Conservation (phyloP, 2,888 invertebrate species). For the Epirrita christyi region DNA sequence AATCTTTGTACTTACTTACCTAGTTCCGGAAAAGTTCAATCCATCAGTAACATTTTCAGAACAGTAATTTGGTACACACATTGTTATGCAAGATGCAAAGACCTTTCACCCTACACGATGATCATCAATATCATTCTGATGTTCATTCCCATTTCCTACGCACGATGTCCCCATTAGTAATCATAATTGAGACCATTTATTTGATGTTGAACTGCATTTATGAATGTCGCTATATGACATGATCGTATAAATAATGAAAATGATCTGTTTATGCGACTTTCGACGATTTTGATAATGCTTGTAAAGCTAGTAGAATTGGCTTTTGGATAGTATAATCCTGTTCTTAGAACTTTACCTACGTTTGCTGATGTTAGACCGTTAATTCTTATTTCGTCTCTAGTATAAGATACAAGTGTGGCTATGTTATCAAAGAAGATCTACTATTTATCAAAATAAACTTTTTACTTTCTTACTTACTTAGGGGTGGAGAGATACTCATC, state of each 20-base stretch:
- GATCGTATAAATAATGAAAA: constrained; percentile 17
- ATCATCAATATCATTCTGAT: constrained; percentile 37
- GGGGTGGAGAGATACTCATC: too few species aligned
- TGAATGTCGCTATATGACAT: constrained; percentile 27
- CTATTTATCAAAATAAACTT: too few species aligned
- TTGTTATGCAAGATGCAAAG: constrained; percentile 29
- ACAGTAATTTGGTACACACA: constrained; percentile 9
- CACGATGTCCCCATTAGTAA: constrained; percentile 58
- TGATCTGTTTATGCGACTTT: constrained; percentile 1
- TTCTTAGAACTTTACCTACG: too few species aligned
- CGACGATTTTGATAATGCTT: not conserved
- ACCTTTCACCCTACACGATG: constrained; percentile 66
- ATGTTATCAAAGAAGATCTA: too few species aligned
- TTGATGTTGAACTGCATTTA: constrained; percentile 43
- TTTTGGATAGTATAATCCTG: not conserved
- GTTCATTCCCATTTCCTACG: constrained; percentile 45
- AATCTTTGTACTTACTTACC: too few species aligned
- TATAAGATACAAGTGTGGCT: too few species aligned
- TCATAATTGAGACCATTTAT: constrained; percentile 50
- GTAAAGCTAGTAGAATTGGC: not conserved
- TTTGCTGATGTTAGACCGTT: not conserved
- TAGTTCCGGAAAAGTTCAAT: too few species aligned
- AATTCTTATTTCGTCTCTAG: not conserved
- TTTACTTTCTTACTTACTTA: too few species aligned
- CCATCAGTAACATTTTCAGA: not conserved